Base-by-base conservation (phyloP, 2,888 invertebrate genomes). In the Ennomos fuscantarius region DNA sequence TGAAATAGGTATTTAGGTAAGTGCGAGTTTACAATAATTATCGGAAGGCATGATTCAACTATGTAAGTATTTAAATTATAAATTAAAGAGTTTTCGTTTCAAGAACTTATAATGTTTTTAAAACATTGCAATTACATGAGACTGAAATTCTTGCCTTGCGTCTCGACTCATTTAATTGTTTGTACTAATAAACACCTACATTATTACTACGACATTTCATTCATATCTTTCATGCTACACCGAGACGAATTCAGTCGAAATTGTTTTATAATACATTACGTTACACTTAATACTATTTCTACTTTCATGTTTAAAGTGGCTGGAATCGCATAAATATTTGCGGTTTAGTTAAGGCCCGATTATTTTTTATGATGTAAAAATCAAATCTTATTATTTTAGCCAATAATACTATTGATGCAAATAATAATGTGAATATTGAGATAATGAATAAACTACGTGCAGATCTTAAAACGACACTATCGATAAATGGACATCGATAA, bases 121-220 rank as follows among this genome's bases (percentile, higher is more conserved):
- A 48, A 62, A 53, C 44, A 54, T 62, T 63, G 55, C 13, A 44
- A 41, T 51, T 60, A 49, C 15, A 37, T 45, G 43, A 55, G 40
- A 48, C 53, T 47, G 47, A 51, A 8, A 31, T 41, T 47, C 13
- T 45, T 35, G 45, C 36, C 32, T 51, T 53, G 24, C 24, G 60
- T 60, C 55, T 65, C 74, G 72, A 73, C 75, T 76, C 67, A 70
- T 81, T 76, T 72, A 64, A 74, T 80, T 75, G 74, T 79, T 89
- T 90, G 91, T 91, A 90, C 91, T 90, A 90, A 86, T 87, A 89
- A 89, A 89, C 86, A 87, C 81, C 89, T 90, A 90, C 82, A 74
- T 83, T 81, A 73, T 72, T 61, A 70, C 87, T 88, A 87, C 80
- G 78, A 80, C 80, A 82, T 82, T 84, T 81, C 85, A 84, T 86